Conservation (phyloP, 2,888 invertebrate genomes). For the Nebria brevicollis region DNA sequence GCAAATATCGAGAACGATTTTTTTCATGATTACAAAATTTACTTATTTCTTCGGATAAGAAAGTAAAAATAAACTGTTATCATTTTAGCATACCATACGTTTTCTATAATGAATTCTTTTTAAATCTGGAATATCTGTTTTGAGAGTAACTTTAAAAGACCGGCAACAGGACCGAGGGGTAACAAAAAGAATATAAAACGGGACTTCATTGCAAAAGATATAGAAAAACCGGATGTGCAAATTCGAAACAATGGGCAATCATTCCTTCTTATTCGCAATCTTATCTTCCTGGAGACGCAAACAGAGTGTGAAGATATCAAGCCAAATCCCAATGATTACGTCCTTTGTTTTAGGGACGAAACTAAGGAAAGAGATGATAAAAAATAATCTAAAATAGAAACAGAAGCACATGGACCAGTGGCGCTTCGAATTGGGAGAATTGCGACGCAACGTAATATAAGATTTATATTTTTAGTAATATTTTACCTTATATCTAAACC, state of each 20-base stretch:
- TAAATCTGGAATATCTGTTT: conserved; percentile 8
- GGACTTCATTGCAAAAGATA: not conserved
- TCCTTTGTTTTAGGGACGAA: conserved; percentile 31
- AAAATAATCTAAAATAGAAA: conserved; percentile 39
- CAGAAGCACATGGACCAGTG: not conserved
- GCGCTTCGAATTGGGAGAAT: not conserved
- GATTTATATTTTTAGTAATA: too few relatives aligned
- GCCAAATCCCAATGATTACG: conserved; percentile 27
- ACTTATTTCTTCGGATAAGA: too few relatives aligned
- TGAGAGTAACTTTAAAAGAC: conserved; percentile 25
- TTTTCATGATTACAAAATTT: too few relatives aligned
- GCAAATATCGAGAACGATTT: too few relatives aligned
- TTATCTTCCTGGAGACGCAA: conserved; percentile 26
- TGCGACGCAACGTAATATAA: too few relatives aligned
- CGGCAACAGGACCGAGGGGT: not conserved
- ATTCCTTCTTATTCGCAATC: conserved; percentile 26
- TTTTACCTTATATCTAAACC: too few relatives aligned
- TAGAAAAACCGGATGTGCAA: conserved; percentile 25
- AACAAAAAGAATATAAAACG: not conserved
- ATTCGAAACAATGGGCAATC: conserved; percentile 35
- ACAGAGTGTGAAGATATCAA: conserved; percentile 25
- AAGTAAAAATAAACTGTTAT: too few relatives aligned
- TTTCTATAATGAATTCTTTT: conserved; percentile 30
- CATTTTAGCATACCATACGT: conserved; percentile 12
- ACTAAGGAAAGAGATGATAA: conserved; percentile 40